Evolutionary conservation across 2,113 vertebrate species (phyloP).

Genomic region (Oryctolagus cuniculus): DNA sequence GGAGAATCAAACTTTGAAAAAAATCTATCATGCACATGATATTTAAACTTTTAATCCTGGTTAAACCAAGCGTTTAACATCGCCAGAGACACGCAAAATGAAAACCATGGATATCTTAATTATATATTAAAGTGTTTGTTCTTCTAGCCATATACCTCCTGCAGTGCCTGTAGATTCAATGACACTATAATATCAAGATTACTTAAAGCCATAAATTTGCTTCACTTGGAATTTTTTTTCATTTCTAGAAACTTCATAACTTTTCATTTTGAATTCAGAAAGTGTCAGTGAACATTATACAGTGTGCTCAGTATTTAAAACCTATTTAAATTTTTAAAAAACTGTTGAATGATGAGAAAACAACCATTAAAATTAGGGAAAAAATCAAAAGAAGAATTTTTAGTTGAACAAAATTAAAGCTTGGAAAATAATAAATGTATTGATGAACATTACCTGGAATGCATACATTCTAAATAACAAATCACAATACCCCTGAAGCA

Average conservation of each 20-base stretch:
- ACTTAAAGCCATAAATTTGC: neutral
- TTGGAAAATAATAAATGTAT: neutral
- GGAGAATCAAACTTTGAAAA: neutral
- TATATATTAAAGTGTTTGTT: neutral
- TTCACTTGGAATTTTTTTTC: neutral
- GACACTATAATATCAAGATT: neutral
- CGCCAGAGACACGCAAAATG: neutral
- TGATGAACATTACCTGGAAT: neutral
- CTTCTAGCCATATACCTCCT: neutral
- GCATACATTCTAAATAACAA: neutral
- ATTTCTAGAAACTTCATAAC: neutral
- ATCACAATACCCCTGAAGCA: neutral
- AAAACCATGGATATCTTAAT: neutral
- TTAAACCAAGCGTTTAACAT: neutral
- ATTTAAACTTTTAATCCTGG: neutral
- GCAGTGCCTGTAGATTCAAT: neutral
- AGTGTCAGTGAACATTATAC: neutral
- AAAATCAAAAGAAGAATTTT: neutral
- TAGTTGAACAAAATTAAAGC: conserved; percentile 3
- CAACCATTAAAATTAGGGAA: neutral
- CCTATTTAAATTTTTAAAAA: neutral
- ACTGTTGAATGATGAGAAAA: neutral
- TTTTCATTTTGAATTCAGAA: conserved; percentile 40
- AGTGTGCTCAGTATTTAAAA: neutral
- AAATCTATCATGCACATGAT: neutral